phyloP scores from a whole-genome alignment of 2,888 invertebrate genomes.

The Yponomeuta malinellus region DNA sequence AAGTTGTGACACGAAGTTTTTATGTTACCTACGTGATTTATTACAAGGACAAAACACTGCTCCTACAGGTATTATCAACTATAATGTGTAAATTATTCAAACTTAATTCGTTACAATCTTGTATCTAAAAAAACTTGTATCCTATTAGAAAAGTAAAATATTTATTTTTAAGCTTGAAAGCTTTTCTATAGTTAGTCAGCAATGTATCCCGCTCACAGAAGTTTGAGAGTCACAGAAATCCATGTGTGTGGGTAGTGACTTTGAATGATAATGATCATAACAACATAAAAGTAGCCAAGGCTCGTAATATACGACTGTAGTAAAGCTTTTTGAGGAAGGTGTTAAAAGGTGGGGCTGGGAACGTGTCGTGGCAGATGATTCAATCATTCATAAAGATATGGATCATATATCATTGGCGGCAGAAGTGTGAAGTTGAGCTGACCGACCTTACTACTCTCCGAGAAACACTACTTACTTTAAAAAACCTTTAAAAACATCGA shows the following conservation, averaged over 20 bases:
- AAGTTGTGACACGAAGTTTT: neutral
- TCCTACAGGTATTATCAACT: neutral
- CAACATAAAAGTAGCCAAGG: constrained; percentile 68
- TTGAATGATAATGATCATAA: constrained; percentile 72
- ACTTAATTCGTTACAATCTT: neutral
- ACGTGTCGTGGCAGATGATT: constrained; percentile 70
- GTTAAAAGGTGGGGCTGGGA: constrained; percentile 66
- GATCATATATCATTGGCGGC: constrained; percentile 69
- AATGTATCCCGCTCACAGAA: neutral
- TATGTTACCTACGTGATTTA: neutral
- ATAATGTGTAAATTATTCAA: neutral
- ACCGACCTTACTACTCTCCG: neutral
- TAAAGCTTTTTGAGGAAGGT: constrained; percentile 72
- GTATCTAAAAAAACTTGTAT: neutral
- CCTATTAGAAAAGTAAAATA: too few relatives aligned
- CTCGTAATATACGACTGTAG: constrained; percentile 66
- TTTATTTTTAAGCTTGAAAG: too few relatives aligned
- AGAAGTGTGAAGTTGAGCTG: constrained; percentile 56
- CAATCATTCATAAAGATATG: constrained; percentile 71
- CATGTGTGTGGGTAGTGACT: constrained; percentile 62
- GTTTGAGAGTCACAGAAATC: constrained; percentile 21
- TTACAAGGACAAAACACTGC: neutral
- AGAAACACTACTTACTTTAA: neutral
- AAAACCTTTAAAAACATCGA: neutral
- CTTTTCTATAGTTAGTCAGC: neutral